A percentile compares a stretch with the other conserved stretches of the same genome.
Conservation (phyloP, 2,113 vertebrate species). For the Toxostoma redivivum region DNA sequence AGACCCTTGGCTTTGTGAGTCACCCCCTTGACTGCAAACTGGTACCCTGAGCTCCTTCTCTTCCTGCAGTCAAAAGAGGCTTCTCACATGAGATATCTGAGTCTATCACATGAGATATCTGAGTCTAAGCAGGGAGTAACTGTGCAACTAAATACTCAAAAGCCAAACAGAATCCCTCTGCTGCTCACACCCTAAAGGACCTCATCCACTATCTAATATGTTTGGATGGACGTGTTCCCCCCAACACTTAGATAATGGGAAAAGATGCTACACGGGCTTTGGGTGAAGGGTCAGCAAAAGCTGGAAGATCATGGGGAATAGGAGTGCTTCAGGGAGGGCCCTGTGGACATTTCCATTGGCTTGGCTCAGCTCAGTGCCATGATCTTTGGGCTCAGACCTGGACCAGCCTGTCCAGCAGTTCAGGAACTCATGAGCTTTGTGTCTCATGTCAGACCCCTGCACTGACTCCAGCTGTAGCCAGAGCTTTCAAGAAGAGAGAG, state of each 20-base stretch:
- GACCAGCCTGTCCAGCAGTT: background rate
- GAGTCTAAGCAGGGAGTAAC: background rate
- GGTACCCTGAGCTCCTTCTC: background rate
- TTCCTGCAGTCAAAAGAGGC: background rate
- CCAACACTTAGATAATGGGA: background rate
- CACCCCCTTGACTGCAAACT: background rate
- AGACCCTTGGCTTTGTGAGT: background rate
- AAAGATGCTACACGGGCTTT: background rate
- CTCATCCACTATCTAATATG: background rate
- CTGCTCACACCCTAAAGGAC: accelerated
- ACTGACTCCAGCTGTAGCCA: background rate
- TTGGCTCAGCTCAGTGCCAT: background rate
- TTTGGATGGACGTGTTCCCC: background rate
- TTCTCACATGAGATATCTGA: background rate
- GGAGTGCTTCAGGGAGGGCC: background rate
- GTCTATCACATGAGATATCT: background rate
- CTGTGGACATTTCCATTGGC: background rate
- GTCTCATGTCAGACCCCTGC: background rate
- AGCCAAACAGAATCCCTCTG: background rate
- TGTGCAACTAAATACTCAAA: background rate
- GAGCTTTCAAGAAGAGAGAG: background rate
- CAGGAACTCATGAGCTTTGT: background rate
- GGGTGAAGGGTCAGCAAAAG: background rate
- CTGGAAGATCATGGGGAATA: background rate
- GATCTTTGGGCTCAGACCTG: background rate